Evolutionary conservation across 2,797 vertebrate genomes (phyloP), one percentile per base, ranked within the genome.

Genomic region (Labroides dimidiatus): DNA sequence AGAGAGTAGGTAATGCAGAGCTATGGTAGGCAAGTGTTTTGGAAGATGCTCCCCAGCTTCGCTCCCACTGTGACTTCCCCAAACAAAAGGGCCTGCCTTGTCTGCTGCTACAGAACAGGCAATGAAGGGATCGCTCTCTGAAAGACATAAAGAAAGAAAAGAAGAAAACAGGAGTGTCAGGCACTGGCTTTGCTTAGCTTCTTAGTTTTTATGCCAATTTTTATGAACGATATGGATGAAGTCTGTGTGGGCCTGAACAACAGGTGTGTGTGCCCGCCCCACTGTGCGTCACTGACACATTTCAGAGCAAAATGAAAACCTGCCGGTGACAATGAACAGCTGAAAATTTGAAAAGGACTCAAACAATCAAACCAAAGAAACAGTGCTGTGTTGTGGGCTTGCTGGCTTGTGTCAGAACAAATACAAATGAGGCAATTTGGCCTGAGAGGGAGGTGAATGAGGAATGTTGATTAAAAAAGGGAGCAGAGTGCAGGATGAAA

Each of bases 71-170:
- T 88, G 90, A 91, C 90, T 89, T 89, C 89, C 89, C 87, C 91
- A 93, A 92, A 92, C 87, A 92, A 93, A 92, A 92, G 71, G 88
- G 91, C 80, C 92, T 94, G 92, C 90, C 90, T 91, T 93, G 91
- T 94, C 87, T 93, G 92, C 88, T 85, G 89, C 86, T 89, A 93
- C 86, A 93, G 88, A 87, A 90, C 84, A 93, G 90, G 89, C 89
- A 93, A 89, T 88, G 92, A 82, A 91, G 90, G 85, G 87, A 77
- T 93, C 91, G 85, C 92, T 93, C 89, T 94, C 93, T 94, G 93
- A 91, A 94, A 94, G 91, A 95, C 92, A 95, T 75, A 92, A 92
- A 93, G 87, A 90, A 91, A 93, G 87, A 90, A 86, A 91, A 88
- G 20, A 42, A 83, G 87, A 82, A 90, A 87, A 92, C 81, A 90